Evolutionary conservation across 2,888 invertebrate genomes (phyloP), one percentile per base, ranked within the genome.

Genomic region (Heliothis peltigera): DNA sequence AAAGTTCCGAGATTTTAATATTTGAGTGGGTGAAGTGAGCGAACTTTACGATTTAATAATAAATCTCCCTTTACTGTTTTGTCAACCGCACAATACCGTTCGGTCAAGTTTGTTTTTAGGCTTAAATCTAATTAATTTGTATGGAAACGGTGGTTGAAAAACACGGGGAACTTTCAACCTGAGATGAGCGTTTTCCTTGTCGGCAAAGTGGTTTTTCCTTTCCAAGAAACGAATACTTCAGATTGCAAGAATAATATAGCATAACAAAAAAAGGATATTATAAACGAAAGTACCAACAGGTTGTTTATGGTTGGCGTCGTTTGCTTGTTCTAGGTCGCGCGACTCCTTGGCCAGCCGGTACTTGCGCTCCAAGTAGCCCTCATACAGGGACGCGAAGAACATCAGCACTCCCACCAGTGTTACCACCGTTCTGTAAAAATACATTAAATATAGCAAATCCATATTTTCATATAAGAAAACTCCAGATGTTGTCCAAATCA

Each of bases 371-470:
- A 96, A 86, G 68, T 94, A 91, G 42, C 95, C 94, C 80, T 97
- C 97, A 87, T 96, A 97, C 43, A 96, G 84, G 0, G 97, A 96
- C 1, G 96, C 96, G 57, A 95, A 87, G 56, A 96, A 85, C 92
- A 96, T 96, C 79, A 97, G 87, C 8, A 96, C 81, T 0, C 94
- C 74, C 17, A 96, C 94, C 10, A 92, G 77, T 5, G 95, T 78
- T 62, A 91, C 90, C 48, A 95, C 94, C 2, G 96, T 92, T 70
- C 97, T 96, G 89, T 84, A 80, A 81, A 15, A 74, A 75, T 22
- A 52, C 0, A 52, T n/a, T 39, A 39, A n/a, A n/a, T 39, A 39
- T n/a, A 39, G 39, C 39, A 39, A 35, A 15, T 5, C 15, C 6
- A 39, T 0, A 32, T n/a, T 39, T 39, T 0, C 39, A n/a, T 1